Percentiles rank a stretch among this genome's conserved stretches.
Conservation (phyloP, 2,888 invertebrate genomes). For the Enchytraeus crypticus region DNA sequence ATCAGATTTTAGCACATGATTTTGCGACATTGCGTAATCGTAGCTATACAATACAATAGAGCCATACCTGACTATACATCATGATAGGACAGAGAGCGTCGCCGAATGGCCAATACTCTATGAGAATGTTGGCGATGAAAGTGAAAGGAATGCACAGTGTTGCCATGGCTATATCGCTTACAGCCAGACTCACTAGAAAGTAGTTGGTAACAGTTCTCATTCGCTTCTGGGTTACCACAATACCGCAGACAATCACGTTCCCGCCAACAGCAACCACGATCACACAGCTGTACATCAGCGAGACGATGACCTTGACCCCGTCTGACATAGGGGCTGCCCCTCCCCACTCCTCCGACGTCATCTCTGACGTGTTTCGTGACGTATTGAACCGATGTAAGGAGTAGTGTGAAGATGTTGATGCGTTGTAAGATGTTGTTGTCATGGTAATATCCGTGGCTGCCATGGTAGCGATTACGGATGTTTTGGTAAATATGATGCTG, state of each 20-base stretch:
- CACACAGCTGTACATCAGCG: constrained; percentile 48
- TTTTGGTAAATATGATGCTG: no score
- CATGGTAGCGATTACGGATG: no score
- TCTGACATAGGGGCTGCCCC: constrained; percentile 21
- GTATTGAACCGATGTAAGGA: no score
- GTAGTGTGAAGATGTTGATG: no score
- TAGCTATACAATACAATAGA: no score
- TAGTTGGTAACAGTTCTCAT: constrained; percentile 63
- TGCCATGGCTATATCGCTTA: constrained; percentile 49
- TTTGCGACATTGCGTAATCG: no score
- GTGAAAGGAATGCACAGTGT: constrained; percentile 50
- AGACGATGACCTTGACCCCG: constrained; percentile 43
- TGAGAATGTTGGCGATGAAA: constrained; percentile 67
- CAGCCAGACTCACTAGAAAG: constrained; percentile 48
- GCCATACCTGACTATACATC: constrained; percentile 40
- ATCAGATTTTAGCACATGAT: no score
- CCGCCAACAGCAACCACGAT: constrained; percentile 50
- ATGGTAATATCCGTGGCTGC: no score
- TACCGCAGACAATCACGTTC: constrained; percentile 30
- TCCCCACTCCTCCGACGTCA: no score
- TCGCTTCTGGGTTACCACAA: constrained; percentile 10
- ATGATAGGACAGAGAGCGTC: constrained; percentile 70
- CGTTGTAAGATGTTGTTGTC: no score
- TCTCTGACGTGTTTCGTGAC: no score
- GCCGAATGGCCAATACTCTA: constrained; percentile 82